Evolutionary conservation across 1,140 invertebrate genomes (phyloP).

Genomic region (Hyles euphorbiae): DNA sequence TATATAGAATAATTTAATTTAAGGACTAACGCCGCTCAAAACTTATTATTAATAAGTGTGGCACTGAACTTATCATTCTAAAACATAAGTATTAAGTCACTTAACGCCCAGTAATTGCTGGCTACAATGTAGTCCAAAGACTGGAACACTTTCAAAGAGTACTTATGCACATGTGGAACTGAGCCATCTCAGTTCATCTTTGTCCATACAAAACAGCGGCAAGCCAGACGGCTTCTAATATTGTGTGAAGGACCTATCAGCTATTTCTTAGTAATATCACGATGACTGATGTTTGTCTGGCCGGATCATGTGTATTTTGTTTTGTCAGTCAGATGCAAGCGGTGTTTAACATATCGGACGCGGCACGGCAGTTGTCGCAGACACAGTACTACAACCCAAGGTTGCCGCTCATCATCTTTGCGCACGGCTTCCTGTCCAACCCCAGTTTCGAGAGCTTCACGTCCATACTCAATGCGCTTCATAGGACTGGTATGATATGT

Average conservation of each 20-base stretch:
- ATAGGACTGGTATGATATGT: conserved; percentile 30
- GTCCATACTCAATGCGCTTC: conserved; percentile 45
- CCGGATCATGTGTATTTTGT: not conserved
- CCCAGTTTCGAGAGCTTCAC: conserved; percentile 42
- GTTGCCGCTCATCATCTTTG: conserved; percentile 46
- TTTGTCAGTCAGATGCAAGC: not conserved
- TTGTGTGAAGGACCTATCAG: not conserved
- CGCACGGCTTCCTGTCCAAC: conserved; percentile 65
- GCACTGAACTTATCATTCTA: no score
- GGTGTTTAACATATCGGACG: conserved; percentile 34
- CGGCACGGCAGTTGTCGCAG: conserved; percentile 23
- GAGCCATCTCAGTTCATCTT: no score
- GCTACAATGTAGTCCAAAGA: no score
- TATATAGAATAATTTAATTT: no score
- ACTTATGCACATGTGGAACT: not conserved
- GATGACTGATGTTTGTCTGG: not conserved
- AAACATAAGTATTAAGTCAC: no score
- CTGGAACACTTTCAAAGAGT: not conserved
- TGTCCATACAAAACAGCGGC: no score
- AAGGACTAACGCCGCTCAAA: no score
- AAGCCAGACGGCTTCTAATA: not conserved
- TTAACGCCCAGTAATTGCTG: no score
- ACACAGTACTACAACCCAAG: conserved; percentile 26
- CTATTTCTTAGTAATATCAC: not conserved
- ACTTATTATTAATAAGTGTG: no score